Evolutionary conservation across 2,797 vertebrate genomes (phyloP).

Genomic region (Sitta carolinensis): DNA sequence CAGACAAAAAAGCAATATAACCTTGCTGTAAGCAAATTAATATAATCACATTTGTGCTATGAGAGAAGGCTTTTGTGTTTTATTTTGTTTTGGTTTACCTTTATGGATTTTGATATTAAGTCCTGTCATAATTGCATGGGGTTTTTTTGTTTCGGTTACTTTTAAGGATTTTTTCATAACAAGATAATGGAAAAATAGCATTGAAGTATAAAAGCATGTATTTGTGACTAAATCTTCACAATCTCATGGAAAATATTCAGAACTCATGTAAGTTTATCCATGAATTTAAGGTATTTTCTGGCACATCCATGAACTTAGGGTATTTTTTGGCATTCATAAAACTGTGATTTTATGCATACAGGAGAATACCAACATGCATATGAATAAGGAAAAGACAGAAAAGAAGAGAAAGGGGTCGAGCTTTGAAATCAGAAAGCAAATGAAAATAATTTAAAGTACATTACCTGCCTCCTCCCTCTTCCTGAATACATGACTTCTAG

Average conservation of each 20-base stretch:
- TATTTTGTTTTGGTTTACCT: neutral
- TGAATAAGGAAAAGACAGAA: neutral
- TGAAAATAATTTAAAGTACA: neutral
- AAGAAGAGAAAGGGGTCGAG: neutral
- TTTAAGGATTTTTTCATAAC: neutral
- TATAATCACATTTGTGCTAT: neutral
- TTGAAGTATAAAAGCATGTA: neutral
- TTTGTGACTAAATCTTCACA: neutral
- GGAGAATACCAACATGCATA: neutral
- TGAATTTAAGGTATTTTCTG: neutral
- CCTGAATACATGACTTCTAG: neutral
- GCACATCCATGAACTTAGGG: rapidly evolving
- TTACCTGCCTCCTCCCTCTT: neutral
- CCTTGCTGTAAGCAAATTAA: neutral
- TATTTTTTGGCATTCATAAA: neutral
- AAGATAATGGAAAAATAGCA: neutral
- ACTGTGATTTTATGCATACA: neutral
- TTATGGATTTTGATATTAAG: neutral
- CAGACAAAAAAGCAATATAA: neutral
- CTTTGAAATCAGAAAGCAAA: neutral
- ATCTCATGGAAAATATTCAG: neutral
- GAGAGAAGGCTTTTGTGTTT: neutral
- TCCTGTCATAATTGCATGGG: neutral
- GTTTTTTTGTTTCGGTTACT: neutral
- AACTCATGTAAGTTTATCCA: neutral